Base-by-base conservation (phyloP, 30 jellyfish, hydroid and myxozoan genomes). In the Turritopsis dohrnii region DNA sequence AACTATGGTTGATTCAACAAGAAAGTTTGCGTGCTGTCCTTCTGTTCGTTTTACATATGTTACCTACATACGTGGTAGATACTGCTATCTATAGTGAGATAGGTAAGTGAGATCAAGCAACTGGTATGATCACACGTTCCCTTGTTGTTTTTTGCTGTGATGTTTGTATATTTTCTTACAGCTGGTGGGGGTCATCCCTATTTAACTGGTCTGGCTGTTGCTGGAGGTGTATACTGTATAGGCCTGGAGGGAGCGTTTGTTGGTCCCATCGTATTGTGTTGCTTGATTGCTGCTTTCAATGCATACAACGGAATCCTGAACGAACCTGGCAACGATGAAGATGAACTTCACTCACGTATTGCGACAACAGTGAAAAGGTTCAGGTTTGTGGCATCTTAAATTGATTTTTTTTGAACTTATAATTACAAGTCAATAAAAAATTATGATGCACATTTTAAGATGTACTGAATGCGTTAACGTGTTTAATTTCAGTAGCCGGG, bases 241-340 rank as follows among this genome's bases (percentile, higher is more conserved):
- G 96, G 98, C 25, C 84, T 93, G 8, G 98, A 88, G 79, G 98
- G 98, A 28, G 96, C 98, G 26, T 83, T 93, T 71, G 81, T 93
- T 74, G 98, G 98, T 28, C 98, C 98, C 20, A 83, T 93, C 29
- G 96, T 93, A 24, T 75, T 93, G 19, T 88, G 96, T 75, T 93
- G 96, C 76, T 84, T 93, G 65, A 85, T 93, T 52, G 96, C 96
- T 52, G 97, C 97, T 16, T 87, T 87, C 53, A 84, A 84, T 72
- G 92, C 84, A 29, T 92, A 87, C 75, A 88, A 87, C 80, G 89
- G 92, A 9, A 87, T 92, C 71, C 21, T 82, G 85, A 54, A 52
- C 89, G 69, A 72, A 18, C n/a, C 25, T 8, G 28, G 28, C 1
- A 4, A 21, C n/a, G n/a, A n/a, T 53, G 85, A 77, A 66, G 31